phyloP scores from a whole-genome alignment of 1,140 invertebrate species.

The Dendrolimus punctatus region DNA sequence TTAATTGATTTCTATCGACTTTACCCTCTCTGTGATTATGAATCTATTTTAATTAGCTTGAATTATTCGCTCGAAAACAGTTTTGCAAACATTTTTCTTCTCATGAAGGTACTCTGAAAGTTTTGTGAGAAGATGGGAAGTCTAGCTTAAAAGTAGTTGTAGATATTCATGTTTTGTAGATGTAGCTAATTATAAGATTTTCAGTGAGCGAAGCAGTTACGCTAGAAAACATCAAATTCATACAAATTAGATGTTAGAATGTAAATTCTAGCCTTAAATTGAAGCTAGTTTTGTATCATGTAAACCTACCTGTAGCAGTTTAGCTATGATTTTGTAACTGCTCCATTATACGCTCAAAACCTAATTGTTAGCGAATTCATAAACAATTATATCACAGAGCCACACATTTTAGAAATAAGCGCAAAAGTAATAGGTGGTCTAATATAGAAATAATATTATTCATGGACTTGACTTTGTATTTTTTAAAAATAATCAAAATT shows the following conservation, averaged over 20 bases:
- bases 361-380: constrained; percentile 31
- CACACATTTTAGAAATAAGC: constrained; percentile 41
- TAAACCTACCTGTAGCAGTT: constrained; percentile 42
- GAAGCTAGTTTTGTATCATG: constrained; percentile 44
- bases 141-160: constrained; percentile 65
- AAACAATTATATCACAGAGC: constrained; percentile 30
- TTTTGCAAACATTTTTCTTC: constrained; percentile 73
- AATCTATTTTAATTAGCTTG: constrained; percentile 55
- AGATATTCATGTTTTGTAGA: constrained; percentile 60
- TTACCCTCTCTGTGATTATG: constrained; percentile 19
- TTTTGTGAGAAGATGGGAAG: constrained; percentile 68
- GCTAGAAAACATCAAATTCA: constrained; percentile 37
- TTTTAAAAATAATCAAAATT: neutral
- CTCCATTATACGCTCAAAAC: constrained; percentile 41
- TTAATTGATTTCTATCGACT: constrained; percentile 26
- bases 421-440: constrained; percentile 6
- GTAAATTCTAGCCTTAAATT: constrained; percentile 40
- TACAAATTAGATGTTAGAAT: constrained; percentile 46
- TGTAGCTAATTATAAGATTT: constrained; percentile 55
- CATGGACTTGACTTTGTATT: neutral
- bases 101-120: constrained; percentile 71
- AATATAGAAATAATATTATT: neutral
- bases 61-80: constrained; percentile 54
- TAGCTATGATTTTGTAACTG: constrained; percentile 40
- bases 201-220: constrained; percentile 38